phyloP scores from a whole-genome alignment of 2,113 vertebrate species.

The Aspiorhynchus laticeps region DNA sequence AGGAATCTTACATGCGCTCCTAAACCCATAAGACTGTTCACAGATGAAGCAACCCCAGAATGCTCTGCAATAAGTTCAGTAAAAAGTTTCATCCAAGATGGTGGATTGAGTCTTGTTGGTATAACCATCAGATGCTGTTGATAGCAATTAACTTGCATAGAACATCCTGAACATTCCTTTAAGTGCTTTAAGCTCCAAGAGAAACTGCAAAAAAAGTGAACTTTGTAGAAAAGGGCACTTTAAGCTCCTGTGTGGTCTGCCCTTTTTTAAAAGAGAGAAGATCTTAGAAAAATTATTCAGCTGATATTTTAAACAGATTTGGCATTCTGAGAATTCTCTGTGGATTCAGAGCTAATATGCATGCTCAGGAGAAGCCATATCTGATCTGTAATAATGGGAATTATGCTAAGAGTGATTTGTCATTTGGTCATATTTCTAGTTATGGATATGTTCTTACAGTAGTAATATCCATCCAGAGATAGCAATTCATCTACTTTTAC shows the following conservation, averaged over 20 bases:
- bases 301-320: constrained; percentile 26
- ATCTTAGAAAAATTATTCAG: constrained; percentile 42
- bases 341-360: constrained; percentile 13
- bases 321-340: constrained; percentile 1
- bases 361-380: constrained; percentile 14
- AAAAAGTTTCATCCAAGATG: neutral
- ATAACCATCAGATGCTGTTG: neutral
- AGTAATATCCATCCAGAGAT: neutral
- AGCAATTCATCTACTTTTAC: neutral
- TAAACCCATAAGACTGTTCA: neutral
- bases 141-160: no score
- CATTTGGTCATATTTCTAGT: neutral
- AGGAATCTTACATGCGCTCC: neutral
- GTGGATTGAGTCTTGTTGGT: neutral
- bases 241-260: constrained; percentile 40
- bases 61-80: neutral
- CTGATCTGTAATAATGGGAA: constrained; percentile 4
- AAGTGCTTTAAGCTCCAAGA: neutral
- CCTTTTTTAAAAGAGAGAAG: constrained; percentile 40
- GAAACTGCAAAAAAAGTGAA: constrained; percentile 2
- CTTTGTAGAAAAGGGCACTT: constrained; percentile 8
- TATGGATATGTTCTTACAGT: neutral
- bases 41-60: neutral
- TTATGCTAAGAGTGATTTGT: constrained; percentile 8
- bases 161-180: neutral